phyloP scores from a whole-genome alignment of 2,797 vertebrate genomes.

The Semotilus atromaculatus region DNA sequence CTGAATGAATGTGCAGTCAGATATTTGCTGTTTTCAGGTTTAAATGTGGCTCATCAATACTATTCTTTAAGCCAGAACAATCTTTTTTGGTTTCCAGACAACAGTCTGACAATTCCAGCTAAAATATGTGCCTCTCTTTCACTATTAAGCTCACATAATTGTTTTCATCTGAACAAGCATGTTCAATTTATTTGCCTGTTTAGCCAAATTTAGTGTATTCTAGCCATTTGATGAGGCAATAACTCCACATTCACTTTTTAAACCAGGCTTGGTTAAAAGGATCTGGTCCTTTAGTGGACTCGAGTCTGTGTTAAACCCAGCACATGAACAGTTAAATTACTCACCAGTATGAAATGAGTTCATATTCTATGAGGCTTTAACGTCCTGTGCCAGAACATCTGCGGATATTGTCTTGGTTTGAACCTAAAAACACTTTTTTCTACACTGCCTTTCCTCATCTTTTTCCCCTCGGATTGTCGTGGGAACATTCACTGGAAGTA shows the following conservation, averaged over 20 bases:
- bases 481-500: background rate
- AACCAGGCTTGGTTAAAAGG: background rate
- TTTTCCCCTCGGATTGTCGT: background rate
- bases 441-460: background rate
- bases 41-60: background rate
- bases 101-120: background rate
- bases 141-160: background rate
- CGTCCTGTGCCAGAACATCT: background rate
- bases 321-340: background rate
- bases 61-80: background rate
- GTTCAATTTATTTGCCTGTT: background rate
- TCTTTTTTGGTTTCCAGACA: background rate
- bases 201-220: background rate
- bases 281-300: background rate
- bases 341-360: background rate
- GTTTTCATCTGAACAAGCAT: background rate
- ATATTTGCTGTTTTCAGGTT: background rate
- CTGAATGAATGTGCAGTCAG: background rate
- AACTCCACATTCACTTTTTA: background rate
- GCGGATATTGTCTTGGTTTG: constrained; percentile 1
- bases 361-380: background rate
- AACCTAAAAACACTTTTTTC: constrained; percentile 5
- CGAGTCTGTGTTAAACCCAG: background rate
- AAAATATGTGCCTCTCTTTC: background rate
- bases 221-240: background rate